These are phyloP conservation scores for Orycteropus afer DNA, from an alignment of 2,113 vertebrate genomes.

Conservation along the genomic window DNA sequence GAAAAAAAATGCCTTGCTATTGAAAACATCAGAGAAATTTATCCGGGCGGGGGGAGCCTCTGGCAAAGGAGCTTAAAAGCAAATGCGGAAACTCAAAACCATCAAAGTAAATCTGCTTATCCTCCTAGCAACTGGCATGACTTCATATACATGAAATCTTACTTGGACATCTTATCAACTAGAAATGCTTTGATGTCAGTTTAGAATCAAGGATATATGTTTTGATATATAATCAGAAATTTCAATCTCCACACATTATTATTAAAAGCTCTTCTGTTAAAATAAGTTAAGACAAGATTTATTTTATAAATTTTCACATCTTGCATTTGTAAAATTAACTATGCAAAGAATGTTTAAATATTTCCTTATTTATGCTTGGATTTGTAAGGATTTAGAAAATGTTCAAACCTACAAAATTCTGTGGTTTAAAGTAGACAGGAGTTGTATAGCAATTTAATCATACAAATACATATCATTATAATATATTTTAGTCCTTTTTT, in stretches of 20 bases:
- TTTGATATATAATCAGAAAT: constrained; percentile 11
- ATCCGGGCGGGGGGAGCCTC: neutral
- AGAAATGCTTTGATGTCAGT: constrained; percentile 60
- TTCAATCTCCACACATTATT: neutral
- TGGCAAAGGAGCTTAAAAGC: constrained; percentile 50
- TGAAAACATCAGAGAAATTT: constrained; percentile 54
- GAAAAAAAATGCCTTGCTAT: constrained; percentile 40
- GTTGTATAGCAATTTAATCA: constrained; percentile 12
- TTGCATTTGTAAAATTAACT: constrained; percentile 40
- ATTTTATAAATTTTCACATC: neutral
- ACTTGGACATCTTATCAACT: neutral
- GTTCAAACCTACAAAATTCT: constrained; percentile 37
- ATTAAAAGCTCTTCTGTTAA: constrained; percentile 30
- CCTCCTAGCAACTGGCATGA: constrained; percentile 55
- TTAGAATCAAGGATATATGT: neutral
- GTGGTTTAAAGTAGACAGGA: constrained; percentile 24
- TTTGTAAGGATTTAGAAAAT: constrained; percentile 31
- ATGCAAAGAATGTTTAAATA: neutral
- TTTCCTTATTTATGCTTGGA: neutral
- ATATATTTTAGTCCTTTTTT: constrained; percentile 34
- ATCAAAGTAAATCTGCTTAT: constrained; percentile 45
- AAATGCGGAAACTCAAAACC: constrained; percentile 61
- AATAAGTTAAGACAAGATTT: constrained; percentile 24
- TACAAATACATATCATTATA: constrained; percentile 26
- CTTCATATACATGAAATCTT: constrained; percentile 53